Conservation (phyloP, 2,888 invertebrate genomes). For the Lasioglossum villosulum region DNA sequence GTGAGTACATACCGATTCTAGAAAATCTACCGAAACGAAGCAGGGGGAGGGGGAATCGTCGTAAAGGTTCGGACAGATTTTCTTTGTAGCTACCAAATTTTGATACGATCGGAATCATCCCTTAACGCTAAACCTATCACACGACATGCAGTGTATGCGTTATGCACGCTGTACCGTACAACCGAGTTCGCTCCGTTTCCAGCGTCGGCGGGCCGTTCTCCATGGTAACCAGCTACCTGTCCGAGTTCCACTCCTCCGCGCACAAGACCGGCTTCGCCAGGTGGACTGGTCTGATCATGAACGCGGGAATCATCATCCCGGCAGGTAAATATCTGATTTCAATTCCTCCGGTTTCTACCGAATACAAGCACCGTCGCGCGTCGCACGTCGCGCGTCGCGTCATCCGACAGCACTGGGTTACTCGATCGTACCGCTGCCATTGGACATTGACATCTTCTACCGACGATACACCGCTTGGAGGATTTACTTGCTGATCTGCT, state of each 20-base stretch:
- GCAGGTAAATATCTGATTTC: conserved; percentile 83
- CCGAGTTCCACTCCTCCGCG: conserved; percentile 90
- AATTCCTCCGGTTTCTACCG: neutral
- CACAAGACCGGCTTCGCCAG: conserved; percentile 89
- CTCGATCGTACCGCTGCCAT: conserved; percentile 82
- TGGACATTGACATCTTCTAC: conserved; percentile 69
- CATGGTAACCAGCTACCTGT: conserved; percentile 89
- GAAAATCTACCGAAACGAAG: neutral
- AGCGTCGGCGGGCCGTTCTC: conserved; percentile 91
- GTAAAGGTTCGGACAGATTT: too few relatives aligned
- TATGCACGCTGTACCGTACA: too few relatives aligned
- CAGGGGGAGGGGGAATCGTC: too few relatives aligned
- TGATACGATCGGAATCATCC: too few relatives aligned
- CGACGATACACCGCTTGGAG: conserved; percentile 84
- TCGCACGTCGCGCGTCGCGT: too few relatives aligned
- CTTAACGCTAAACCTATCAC: too few relatives aligned
- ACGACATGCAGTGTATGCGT: too few relatives aligned
- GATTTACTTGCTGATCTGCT: conserved; percentile 84
- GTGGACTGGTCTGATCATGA: conserved; percentile 88
- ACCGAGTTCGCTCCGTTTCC: neutral
- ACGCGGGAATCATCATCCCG: conserved; percentile 87
- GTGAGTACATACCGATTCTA: conserved; percentile 85
- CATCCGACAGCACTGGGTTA: conserved; percentile 82
- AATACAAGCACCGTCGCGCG: neutral
- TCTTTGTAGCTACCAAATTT: too few relatives aligned